A percentile compares a stretch with the other conserved stretches of the same genome.
phyloP scores from a whole-genome alignment of 2,113 vertebrate genomes.

The Rana temporaria region DNA sequence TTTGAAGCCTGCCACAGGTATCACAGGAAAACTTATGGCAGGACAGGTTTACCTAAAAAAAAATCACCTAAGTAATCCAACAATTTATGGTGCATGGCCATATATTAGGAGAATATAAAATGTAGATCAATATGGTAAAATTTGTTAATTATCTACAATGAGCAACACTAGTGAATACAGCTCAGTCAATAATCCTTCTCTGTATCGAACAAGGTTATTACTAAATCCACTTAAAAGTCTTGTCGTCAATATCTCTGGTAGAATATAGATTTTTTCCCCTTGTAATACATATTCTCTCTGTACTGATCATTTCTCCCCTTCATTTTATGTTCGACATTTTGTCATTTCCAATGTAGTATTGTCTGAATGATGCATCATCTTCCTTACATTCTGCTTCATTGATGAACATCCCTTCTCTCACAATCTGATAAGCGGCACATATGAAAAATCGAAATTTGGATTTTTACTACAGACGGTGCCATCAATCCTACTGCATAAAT shows the following conservation, averaged over 20 bases:
- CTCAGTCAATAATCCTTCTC: not conserved
- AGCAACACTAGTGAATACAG: conserved; percentile 5
- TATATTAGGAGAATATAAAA: too few species aligned
- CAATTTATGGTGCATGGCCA: too few species aligned
- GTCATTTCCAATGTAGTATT: conserved; percentile 48
- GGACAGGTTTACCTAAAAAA: too few species aligned
- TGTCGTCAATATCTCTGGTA: conserved; percentile 21
- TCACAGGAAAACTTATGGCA: too few species aligned
- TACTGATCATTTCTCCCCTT: conserved; percentile 43
- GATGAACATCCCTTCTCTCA: conserved; percentile 23
- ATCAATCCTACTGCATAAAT: conserved; percentile 30
- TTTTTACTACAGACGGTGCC: conserved; percentile 25
- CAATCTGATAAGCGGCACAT: not conserved
- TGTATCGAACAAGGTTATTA: conserved; percentile 9
- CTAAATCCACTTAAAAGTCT: conserved; percentile 36
- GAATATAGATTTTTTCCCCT: conserved; percentile 41
- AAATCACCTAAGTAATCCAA: too few species aligned
- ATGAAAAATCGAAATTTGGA: conserved; percentile 30
- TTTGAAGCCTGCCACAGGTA: too few species aligned
- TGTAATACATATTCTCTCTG: conserved; percentile 37
- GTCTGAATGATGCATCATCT: conserved; percentile 32
- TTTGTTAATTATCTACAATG: not conserved
- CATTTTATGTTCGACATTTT: conserved; percentile 36
- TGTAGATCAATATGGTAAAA: not conserved
- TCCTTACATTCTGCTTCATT: conserved; percentile 9